Percentiles rank a stretch among this genome's conserved stretches.
phyloP scores from a whole-genome alignment of 2,888 invertebrate species.

The Acanthosepion esculentum region DNA sequence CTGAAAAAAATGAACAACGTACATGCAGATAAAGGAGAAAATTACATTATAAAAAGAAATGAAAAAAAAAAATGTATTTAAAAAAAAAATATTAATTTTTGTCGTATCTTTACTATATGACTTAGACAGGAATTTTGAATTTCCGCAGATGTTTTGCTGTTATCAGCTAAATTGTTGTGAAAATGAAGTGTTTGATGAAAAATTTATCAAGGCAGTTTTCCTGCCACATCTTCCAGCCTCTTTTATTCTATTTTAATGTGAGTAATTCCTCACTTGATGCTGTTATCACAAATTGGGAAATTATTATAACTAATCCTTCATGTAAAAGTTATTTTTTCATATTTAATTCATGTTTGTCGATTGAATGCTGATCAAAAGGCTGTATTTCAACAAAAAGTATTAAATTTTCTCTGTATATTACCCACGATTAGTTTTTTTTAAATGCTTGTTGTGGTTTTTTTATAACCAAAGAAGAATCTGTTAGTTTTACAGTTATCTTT shows the following conservation, averaged over 20 bases:
- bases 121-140: not conserved
- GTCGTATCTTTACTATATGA: not conserved
- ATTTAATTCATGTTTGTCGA: not conserved
- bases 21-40: not conserved
- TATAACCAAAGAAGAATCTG: too few relatives aligned
- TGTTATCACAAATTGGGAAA: not conserved
- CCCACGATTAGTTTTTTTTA: not conserved
- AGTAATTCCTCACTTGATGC: not conserved
- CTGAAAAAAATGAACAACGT: not conserved
- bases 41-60: not conserved
- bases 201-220: not conserved
- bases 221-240: not conserved
- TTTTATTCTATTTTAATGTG: not conserved
- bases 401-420: not conserved
- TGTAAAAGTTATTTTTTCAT: not conserved
- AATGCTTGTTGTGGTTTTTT: not conserved
- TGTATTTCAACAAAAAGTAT: not conserved
- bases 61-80: not conserved
- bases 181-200: not conserved
- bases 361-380: not conserved
- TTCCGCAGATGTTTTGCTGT: not conserved
- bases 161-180: not conserved
- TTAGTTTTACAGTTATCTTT: too few relatives aligned
- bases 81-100: not conserved
- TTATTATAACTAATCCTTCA: not conserved